Percentiles rank a stretch among this genome's conserved stretches.
Evolutionary conservation across 1,140 invertebrate genomes (phyloP).

Genomic region (Tyrophagus putrescentiae): DNA sequence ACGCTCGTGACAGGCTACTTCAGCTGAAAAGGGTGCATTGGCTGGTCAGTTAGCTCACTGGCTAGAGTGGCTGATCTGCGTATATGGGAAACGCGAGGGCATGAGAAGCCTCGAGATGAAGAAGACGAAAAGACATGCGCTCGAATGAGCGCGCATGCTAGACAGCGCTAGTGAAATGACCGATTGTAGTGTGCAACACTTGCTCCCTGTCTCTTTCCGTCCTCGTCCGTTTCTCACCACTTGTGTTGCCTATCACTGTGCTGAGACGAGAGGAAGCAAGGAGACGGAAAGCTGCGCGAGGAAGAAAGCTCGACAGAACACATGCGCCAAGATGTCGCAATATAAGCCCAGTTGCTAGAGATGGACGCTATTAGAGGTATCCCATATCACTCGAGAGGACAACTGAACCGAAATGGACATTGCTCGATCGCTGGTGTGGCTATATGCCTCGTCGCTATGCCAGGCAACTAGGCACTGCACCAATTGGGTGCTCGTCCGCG

Average conservation of each 20-base stretch:
- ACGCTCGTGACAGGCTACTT: not conserved
- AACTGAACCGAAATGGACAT: conserved; percentile 1
- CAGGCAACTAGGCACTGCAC: not conserved
- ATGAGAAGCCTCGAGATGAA: no score
- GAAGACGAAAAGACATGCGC: no score
- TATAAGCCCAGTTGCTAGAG: not conserved
- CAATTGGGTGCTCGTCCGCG: not conserved
- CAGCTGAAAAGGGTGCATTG: not conserved
- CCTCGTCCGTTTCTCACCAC: not conserved
- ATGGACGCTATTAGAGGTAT: not conserved
- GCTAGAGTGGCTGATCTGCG: conserved; percentile 2
- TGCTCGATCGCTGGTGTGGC: not conserved
- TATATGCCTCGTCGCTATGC: not conserved
- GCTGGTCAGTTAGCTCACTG: not conserved
- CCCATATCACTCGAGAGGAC: not conserved
- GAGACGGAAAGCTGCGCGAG: no score
- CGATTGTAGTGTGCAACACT: conserved; percentile 5
- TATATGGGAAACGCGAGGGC: not conserved
- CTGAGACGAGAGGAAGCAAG: no score
- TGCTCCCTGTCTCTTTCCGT: not conserved
- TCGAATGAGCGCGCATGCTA: not conserved
- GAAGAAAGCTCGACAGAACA: not conserved
- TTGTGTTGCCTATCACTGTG: no score
- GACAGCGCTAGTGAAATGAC: not conserved
- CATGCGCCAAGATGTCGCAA: not conserved